phyloP scores from a whole-genome alignment of 2,888 invertebrate genomes.

The Andrena haemorrhoa region DNA sequence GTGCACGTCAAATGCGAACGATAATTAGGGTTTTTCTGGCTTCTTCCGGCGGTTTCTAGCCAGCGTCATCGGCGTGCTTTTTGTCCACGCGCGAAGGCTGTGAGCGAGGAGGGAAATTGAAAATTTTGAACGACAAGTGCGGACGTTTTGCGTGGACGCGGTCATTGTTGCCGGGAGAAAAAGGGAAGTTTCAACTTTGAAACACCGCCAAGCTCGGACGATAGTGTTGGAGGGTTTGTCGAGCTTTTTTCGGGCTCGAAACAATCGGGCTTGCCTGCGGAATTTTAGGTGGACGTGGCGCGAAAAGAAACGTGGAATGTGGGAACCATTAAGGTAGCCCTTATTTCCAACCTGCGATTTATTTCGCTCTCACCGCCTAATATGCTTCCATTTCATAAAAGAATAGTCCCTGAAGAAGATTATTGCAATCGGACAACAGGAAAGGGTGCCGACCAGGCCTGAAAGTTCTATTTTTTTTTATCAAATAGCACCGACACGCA shows the following conservation, averaged over 20 bases:
- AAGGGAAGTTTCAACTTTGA: neutral
- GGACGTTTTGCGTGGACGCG: neutral
- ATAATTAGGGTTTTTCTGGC: constrained; percentile 50
- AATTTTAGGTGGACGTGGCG: too few relatives aligned
- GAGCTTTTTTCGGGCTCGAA: neutral
- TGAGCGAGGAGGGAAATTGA: neutral
- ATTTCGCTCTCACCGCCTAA: too few relatives aligned
- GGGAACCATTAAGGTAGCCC: too few relatives aligned
- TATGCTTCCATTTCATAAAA: too few relatives aligned
- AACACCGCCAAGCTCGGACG: neutral
- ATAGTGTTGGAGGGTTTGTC: neutral
- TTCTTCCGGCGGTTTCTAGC: constrained; percentile 16
- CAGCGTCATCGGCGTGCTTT: neutral
- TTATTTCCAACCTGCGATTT: too few relatives aligned
- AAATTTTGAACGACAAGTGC: constrained; percentile 2
- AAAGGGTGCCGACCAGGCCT: too few relatives aligned
- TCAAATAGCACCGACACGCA: too few relatives aligned
- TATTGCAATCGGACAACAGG: too few relatives aligned
- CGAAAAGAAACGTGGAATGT: too few relatives aligned
- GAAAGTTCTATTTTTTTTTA: too few relatives aligned
- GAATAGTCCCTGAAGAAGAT: too few relatives aligned
- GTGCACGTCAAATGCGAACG: constrained; percentile 24
- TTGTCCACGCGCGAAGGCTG: neutral
- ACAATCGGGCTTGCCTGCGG: neutral
- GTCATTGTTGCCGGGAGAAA: neutral